Percentiles rank a stretch among this genome's conserved stretches.
Evolutionary conservation across 2,113 vertebrate genomes (phyloP).

Genomic region (Lipotes vexillifer): DNA sequence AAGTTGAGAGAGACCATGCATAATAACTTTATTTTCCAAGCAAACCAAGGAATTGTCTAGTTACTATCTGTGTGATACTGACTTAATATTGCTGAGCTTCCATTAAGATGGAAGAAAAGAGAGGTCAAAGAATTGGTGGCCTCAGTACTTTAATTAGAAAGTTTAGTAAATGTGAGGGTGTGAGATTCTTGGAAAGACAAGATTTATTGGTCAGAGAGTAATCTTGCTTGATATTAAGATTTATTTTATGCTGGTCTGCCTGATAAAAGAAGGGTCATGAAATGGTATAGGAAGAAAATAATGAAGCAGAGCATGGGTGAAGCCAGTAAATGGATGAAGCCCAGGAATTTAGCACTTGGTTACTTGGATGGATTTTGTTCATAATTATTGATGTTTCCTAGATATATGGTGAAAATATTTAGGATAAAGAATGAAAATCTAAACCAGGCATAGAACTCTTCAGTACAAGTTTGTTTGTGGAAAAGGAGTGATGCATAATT

Average conservation of each 20-base stretch:
- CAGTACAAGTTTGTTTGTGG: background rate
- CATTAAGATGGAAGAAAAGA: background rate
- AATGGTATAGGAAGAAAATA: background rate
- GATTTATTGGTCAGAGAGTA: background rate
- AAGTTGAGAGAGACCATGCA: background rate
- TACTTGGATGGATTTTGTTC: background rate
- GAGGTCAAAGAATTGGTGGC: background rate
- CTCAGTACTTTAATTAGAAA: background rate
- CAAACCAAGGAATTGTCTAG: background rate
- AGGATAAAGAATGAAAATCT: background rate
- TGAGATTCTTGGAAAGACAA: background rate
- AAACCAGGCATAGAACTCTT: background rate
- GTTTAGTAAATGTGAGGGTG: background rate
- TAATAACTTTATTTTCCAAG: background rate
- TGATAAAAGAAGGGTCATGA: background rate
- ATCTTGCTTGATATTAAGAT: background rate
- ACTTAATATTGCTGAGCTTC: background rate
- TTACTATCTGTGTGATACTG: background rate
- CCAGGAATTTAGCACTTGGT: background rate
- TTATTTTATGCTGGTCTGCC: background rate
- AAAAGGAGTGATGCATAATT: background rate
- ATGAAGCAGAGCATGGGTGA: background rate
- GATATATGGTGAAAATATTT: background rate
- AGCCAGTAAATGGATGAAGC: background rate
- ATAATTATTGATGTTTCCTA: background rate